Percentiles rank a stretch among this genome's conserved stretches.
Evolutionary conservation across 64 coral and sea anemone species (phyloP).

Genomic region (Actinia equina): DNA sequence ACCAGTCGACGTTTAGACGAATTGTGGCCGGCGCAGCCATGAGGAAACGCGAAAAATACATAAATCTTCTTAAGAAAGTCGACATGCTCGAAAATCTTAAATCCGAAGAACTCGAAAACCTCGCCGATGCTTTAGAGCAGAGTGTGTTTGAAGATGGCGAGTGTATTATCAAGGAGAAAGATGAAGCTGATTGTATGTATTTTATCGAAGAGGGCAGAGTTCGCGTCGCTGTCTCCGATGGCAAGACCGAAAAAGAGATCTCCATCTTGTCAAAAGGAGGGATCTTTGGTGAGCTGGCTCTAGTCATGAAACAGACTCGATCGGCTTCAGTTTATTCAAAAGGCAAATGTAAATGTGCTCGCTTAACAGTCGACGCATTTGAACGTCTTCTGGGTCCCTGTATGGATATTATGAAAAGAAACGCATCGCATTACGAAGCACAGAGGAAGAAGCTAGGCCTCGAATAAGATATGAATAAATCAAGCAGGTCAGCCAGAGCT

Average conservation of each 20-base stretch:
- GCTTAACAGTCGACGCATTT: conserved; percentile 74
- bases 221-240: conserved; percentile 65
- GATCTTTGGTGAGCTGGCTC: conserved; percentile 89
- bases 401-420: conserved; percentile 98
- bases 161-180: conserved; percentile 85
- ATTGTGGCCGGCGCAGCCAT: conserved; percentile 86
- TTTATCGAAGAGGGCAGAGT: conserved; percentile 91
- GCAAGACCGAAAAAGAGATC: conserved; percentile 68
- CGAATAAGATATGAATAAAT: conserved; percentile 12
- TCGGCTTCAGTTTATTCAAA: conserved; percentile 84
- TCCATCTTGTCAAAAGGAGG: conserved; percentile 75
- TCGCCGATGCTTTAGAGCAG: conserved; percentile 88
- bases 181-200: conserved; percentile 97
- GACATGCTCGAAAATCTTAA: conserved; percentile 74
- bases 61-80: conserved; percentile 72
- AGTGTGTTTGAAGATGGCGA: conserved; percentile 70
- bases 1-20: conserved; percentile 74
- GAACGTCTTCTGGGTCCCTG: conserved; percentile 95
- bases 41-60: conserved; percentile 79
- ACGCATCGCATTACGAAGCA: conserved; percentile 79
- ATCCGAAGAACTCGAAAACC: conserved; percentile 87
- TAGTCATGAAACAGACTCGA: conserved; percentile 91
- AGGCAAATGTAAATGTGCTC: conserved; percentile 78
- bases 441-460: conserved; percentile 82
- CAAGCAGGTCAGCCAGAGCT: background rate